Base-by-base conservation (phyloP, 1,140 invertebrate species). In the Magallana ariakensis region DNA sequence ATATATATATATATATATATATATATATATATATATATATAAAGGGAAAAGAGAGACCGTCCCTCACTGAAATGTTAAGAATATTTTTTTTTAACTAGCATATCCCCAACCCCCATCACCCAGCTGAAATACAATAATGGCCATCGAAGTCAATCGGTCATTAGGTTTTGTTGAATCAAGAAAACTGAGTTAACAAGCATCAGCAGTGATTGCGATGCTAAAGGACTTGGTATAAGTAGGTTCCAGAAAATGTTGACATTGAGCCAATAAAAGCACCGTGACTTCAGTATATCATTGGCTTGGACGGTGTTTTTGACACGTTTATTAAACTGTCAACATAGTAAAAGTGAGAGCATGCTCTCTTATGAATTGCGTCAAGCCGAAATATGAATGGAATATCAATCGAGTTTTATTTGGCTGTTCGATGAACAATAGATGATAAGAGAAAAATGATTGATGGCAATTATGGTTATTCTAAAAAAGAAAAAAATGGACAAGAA, bases 261-360 rank as follows among this genome's bases (percentile, higher is more conserved):
- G 22, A 6, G 22, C 66, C 66, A 75, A 75, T 75, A 75, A 75
- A 75, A 33, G 66, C 66, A 75, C 66, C 66, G 15, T 26, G 10
- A 75, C 26, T 75, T 11, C 19, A 33, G 9, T 75, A 75, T 75
- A 75, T 75, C 22, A 75, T 26, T 75, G 66, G 33, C 66, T 26
- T 75, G 66, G 10, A 33, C 22, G 66, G 22, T 26, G 66, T 75
- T 75, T 75, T 75, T 75, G 66, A 75, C 66, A 75, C 66, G 22
- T 75, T 75, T 75, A 75, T 75, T 75, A 75, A 75, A 75, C 66
- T 75, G 66, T 75, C 66, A 75, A 75, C 22, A 75, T 75, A 19
- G 19, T 75, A 75, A 75, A 33, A 33, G 66, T 75, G 33, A 75
- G 66, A 26, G 66, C 33, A 33, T 19, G 66, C 22, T 13, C 66